Evolutionary conservation across 2,888 invertebrate species (phyloP), one percentile per base, ranked within the genome.

Genomic region (Xestia xanthographa): DNA sequence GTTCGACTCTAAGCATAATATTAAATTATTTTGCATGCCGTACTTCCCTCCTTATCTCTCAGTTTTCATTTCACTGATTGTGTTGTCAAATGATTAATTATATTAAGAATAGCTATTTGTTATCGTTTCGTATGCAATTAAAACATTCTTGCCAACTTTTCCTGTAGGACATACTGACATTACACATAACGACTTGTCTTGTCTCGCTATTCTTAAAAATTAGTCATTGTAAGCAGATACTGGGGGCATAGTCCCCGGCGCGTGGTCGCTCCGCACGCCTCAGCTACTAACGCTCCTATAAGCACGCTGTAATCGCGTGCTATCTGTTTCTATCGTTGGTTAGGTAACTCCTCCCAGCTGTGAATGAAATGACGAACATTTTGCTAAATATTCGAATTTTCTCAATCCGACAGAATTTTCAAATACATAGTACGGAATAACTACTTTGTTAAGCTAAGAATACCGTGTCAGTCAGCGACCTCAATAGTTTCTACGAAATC

Each of bases 231-330:
- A 73, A 80, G 79, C 82, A 87, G 84, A 83, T 81, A 82, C 67
- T 72, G 89, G 91, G 92, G 91, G 89, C 94, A 94, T 90, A 94
- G 93, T 93, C 92, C 92, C 79, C 90, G 58, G 67, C 82, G 71
- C 77, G 81, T 80, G 82, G 85, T 75, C 87, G 86, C 72, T 66
- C 58, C 38, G 58, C 81, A 71, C 84, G 80, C 81, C 82, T 86
- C 86, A 86, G 78, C 87, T 86, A 68, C 38, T 73, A 72, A 73
- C 68, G 38, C 63, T 74, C 69, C 69, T 67, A 48, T 63, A 87
- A 43, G 84, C 94, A 94, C 93, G 93, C 84, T 78, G 77, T 83
- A 75, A 80, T 91, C 88, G 90, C 94, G 93, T 95, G 95, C 82
- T 87, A 74, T 74, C 73, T 77, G 56, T 72, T 80, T 78, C 72